A percentile compares a stretch with the other conserved stretches of the same genome.
Conservation (phyloP, 1,140 invertebrate species). For the Penaeus chinensis region DNA sequence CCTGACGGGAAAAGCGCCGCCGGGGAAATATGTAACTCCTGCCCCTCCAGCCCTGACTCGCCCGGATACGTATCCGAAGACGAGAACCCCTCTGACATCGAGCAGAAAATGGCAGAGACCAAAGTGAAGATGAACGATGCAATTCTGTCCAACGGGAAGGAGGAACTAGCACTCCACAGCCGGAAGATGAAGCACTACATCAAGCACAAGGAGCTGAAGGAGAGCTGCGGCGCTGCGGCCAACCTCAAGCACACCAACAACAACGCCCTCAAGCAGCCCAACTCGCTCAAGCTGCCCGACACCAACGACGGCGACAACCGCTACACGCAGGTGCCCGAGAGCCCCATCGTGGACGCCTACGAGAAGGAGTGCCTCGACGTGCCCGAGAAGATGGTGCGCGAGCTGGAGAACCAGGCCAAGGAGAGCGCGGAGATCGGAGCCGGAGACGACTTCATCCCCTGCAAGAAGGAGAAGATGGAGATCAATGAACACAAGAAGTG, state of each 20-base stretch:
- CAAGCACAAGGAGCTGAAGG: constrained; percentile 48
- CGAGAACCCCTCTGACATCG: constrained; percentile 65
- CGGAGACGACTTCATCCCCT: constrained; percentile 65
- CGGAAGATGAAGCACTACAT: constrained; percentile 59
- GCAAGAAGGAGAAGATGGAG: constrained; percentile 70
- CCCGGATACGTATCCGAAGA: constrained; percentile 64
- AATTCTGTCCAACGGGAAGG: constrained; percentile 66
- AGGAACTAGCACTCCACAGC: constrained; percentile 62
- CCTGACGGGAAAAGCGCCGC: background rate
- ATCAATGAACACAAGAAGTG: constrained; percentile 66
- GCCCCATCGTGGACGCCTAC: constrained; percentile 61
- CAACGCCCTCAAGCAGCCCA: constrained; percentile 35
- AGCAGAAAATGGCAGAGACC: constrained; percentile 61
- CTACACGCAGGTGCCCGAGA: constrained; percentile 34
- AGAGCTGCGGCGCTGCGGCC: constrained; percentile 23
- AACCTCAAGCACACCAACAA: constrained; percentile 38
- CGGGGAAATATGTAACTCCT: constrained; percentile 7
- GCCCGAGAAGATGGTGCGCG: constrained; percentile 67
- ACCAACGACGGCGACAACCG: constrained; percentile 41
- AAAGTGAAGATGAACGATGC: constrained; percentile 66
- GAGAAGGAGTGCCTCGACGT: constrained; percentile 61
- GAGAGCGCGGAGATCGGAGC: constrained; percentile 64
- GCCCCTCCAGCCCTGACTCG: background rate
- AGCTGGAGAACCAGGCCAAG: constrained; percentile 66
- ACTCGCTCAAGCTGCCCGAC: constrained; percentile 38